Base-by-base conservation (phyloP, 1,140 invertebrate genomes). In the Trichonephila inaurata region DNA sequence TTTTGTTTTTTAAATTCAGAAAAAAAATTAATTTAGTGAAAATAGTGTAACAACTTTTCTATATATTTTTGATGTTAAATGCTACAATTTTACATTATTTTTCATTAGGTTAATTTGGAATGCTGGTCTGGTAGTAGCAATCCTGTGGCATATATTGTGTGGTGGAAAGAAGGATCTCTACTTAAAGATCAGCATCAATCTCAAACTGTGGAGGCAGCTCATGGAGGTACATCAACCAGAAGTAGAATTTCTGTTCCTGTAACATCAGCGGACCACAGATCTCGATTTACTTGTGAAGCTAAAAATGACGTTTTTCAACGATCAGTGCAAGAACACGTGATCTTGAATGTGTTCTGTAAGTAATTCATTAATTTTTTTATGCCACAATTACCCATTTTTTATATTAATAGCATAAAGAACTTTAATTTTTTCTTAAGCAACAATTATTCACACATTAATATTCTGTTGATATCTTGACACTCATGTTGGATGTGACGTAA, bases 91-190 rank as follows among this genome's bases (percentile, higher is more conserved):
- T 12, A 51, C 7, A 51, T 51, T 51, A 51, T 51, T 51, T 12
- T 51, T 51, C 8, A 33, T 88, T 60, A 94, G 94, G 95, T 96
- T 44, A 95, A 97, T 61, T 96, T 99, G 77, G 97, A 97, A 92
- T 99, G 99, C 95, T 97, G 98, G 95, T 98, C 98, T 2, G 97
- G 97, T 69, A 98, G 98, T 64, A 99, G 98, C 95, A 99, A 99
- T 96, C 99, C 99, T 21, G 97, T 98, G 1, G 98, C 99, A 3
- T 97, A 97, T 94, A 97, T 99, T 94, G 98, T 97, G 0, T 99
- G 99, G 99, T 98, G 98, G 97, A 97, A 97, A 92, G 97, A 98
- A 95, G 98, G 98, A 16, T 97, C 97, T 94, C 97, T 97, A 91
- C 97, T 98, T 69, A 77, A 93, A 40, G 97, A 96, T 96, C 97